These are phyloP conservation scores for Chironomus tepperi DNA, from an alignment of 1,140 invertebrate genomes.

Conservation along the genomic window DNA sequence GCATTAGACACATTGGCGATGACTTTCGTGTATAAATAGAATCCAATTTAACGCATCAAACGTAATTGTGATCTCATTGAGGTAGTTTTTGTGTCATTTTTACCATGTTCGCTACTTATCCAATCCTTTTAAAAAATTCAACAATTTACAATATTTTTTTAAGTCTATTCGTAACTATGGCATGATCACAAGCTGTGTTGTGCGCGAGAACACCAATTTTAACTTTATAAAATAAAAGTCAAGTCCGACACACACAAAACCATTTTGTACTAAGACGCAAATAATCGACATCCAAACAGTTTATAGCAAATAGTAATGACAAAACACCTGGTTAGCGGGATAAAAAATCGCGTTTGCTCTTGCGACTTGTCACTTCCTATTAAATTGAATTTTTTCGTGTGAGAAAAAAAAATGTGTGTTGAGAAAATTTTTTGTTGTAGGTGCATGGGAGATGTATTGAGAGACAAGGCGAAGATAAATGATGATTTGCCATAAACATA, in stretches of 20 bases:
- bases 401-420: neutral
- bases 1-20: constrained; percentile 11
- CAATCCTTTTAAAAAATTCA: neutral
- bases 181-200: too few species aligned
- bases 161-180: neutral
- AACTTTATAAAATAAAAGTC: too few species aligned
- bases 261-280: constrained; percentile 7
- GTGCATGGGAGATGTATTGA: neutral
- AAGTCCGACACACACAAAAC: neutral
- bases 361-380: neutral
- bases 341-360: neutral
- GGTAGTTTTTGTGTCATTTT: neutral
- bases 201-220: too few species aligned
- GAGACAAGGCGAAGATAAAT: too few species aligned
- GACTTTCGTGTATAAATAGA: constrained; percentile 8
- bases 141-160: neutral
- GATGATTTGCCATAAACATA: too few species aligned
- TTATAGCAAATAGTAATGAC: neutral
- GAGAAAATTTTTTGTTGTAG: neutral
- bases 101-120: too few species aligned
- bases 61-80: neutral
- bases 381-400: neutral
- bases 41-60: constrained; percentile 8
- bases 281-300: neutral
- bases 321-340: neutral